phyloP scores from a whole-genome alignment of 2,888 invertebrate species.

The Uloborus plumipes region DNA sequence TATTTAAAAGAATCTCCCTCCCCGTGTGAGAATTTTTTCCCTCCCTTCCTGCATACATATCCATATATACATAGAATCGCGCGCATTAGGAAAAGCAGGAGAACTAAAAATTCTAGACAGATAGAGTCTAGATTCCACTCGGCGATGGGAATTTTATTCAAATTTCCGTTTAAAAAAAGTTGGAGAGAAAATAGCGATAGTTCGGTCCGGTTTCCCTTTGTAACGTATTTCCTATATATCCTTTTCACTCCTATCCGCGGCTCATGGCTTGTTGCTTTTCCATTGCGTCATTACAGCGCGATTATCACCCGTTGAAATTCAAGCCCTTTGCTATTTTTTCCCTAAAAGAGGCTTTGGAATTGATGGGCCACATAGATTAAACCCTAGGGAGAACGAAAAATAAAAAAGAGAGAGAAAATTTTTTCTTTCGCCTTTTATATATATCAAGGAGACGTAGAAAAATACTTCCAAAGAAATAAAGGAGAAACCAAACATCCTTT shows the following conservation, averaged over 20 bases:
- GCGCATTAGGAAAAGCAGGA: conserved; percentile 18
- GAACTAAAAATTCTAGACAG: conserved; percentile 29
- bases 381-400: conserved; percentile 28
- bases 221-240: conserved; percentile 52
- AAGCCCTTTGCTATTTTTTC: conserved; percentile 29
- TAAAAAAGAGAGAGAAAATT: conserved; percentile 21
- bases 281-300: conserved; percentile 54
- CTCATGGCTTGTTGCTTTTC: conserved; percentile 58
- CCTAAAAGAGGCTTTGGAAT: conserved; percentile 46
- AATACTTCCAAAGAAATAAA: conserved; percentile 28
- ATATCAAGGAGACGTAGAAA: conserved; percentile 44
- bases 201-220: conserved; percentile 32
- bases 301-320: conserved; percentile 63
- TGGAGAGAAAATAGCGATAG: conserved; percentile 41
- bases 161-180: conserved; percentile 16
- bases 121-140: conserved; percentile 15
- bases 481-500: conserved; percentile 4
- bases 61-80: conserved; percentile 50
- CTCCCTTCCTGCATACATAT: conserved; percentile 45
- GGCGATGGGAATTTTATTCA: conserved; percentile 61
- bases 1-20: conserved; percentile 46
- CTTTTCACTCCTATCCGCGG: conserved; percentile 25
- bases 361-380: conserved; percentile 62
- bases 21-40: conserved; percentile 37
- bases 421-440: conserved; percentile 23